Evolutionary conservation across 1,140 invertebrate species (phyloP), one percentile per base, ranked within the genome.

Genomic region (Microplitis demolitor): DNA sequence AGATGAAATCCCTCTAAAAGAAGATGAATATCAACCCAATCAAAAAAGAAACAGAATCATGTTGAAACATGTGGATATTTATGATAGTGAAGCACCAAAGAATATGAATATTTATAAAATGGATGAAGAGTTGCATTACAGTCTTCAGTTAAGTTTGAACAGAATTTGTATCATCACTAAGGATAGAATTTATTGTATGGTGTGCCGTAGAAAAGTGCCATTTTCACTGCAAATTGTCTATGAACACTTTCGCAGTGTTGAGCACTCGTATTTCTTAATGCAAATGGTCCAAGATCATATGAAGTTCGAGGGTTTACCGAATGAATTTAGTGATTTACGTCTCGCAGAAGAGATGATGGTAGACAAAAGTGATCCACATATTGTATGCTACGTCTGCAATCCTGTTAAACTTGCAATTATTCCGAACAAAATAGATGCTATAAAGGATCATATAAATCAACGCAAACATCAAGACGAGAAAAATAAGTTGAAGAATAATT

Each of bases 401-500:
- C 5, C 39, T 45, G 39, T 11, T 45, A 45, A 45, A 11, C 39
- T 3, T 45, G 39, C 5, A 11, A 8, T 11, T 45, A 45, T 71
- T 0, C 34, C 37, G n/a, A 71, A 74, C 24, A 51, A 61, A 4
- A 35, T 13, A 3, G 9, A 34, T n/a, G 3, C 14, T 1, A 0
- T 74, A 31, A 9, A 67, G 3, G 4, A 67, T 6, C 73, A 74
- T 39, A 67, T 74, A 5, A 33, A 68, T 2, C n/a, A n/a, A 4
- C 4, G 67, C 31, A 56, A 4, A 3, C 73, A 74, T 53, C n/a
- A 14, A 4, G 13, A 16, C 14, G 62, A 62, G 39, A 33, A 39
- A n/a, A n/a, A 24, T 24, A 35, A 63, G 31, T 11, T 68, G 0
- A 4, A 39, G 6, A 53, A 51, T 3, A 14, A 45, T 34, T 5